Percentiles rank a stretch among this genome's conserved stretches.
phyloP scores from a whole-genome alignment of 2,888 invertebrate species.

The Timandra comae region DNA sequence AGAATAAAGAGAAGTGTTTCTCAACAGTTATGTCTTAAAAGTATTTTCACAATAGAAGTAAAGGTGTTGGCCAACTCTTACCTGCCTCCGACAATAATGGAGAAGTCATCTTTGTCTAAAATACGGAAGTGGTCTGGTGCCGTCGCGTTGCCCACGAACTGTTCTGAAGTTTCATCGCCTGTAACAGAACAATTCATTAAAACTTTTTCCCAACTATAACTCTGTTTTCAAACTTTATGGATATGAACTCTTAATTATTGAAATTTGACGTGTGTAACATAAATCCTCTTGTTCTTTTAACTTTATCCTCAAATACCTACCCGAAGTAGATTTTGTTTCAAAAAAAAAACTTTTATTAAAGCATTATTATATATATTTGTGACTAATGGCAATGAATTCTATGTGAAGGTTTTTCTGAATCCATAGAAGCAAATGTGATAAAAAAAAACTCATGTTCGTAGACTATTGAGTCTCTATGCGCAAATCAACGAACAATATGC shows the following conservation, averaged over 20 bases:
- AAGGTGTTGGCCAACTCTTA: constrained; percentile 48
- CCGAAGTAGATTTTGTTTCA: too few species aligned
- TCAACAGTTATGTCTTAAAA: too few species aligned
- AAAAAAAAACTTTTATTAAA: too few species aligned
- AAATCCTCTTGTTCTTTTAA: constrained; percentile 2
- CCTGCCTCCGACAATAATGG: constrained; percentile 93
- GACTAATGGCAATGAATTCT: too few species aligned
- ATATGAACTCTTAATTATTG: constrained; percentile 17
- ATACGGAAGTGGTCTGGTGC: constrained; percentile 92
- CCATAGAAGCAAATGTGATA: too few species aligned
- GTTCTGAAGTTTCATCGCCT: constrained; percentile 84
- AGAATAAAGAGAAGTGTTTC: neutral
- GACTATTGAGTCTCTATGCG: too few species aligned
- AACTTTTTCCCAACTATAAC: constrained; percentile 27
- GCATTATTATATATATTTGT: too few species aligned
- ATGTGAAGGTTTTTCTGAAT: too few species aligned
- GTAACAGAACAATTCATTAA: constrained; percentile 66
- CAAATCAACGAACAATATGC: constrained; percentile 47
- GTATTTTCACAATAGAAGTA: neutral
- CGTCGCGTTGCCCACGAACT: constrained; percentile 87
- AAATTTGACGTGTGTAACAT: neutral
- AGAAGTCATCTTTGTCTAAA: constrained; percentile 90
- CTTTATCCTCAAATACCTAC: too few species aligned
- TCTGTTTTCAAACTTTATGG: constrained; percentile 12
- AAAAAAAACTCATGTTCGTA: too few species aligned